Evolutionary conservation across 2,888 invertebrate genomes (phyloP), one percentile per base, ranked within the genome.

Genomic region (Itoplectis maculator): DNA sequence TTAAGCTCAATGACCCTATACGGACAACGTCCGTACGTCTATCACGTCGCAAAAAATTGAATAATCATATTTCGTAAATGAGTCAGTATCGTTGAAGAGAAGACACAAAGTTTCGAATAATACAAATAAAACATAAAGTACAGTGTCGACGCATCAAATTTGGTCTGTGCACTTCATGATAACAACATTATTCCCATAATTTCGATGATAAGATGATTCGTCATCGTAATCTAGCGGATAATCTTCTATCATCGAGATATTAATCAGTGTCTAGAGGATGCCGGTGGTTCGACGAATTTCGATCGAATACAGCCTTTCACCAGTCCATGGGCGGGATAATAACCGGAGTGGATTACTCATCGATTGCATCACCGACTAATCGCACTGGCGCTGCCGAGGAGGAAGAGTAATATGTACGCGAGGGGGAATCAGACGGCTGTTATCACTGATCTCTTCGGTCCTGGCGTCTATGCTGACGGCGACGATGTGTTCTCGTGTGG

Each of bases 301-400:
- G 72, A 59, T 74, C 45, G 74, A 69, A 59, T 47, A 15, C 13
- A 74, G 70, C 70, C 66, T 70, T 79, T 79, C 79, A 68, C 72
- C 51, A 35, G n/a, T 1, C 20, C 51, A 59, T 35, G 61, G 37
- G 54, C 29, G 47, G 13, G 61, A 79, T 63, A 72, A 76, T 61
- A 73, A 61, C 51, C 72, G 23, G 40, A 35, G 45, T 15, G 68
- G 37, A 76, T 76, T 76, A 76, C 66, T 76, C 76, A 75, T 70
- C 65, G 78, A 82, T 82, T 76, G 72, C 79, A 68, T 82, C 76
- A 79, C 13, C 49, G 40, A n/a, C 13, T 63, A 73, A 74, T 65
- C 56, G 11, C 56, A 68, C 42, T 51, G 49, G 9, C 47, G 51
- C 0, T 37, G 29, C 20, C 51, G 56, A 15, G 40, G 40, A 40